These are phyloP conservation scores for Styela clava DNA, from an alignment of 23 tunicate genomes.

Conservation along the genomic window DNA sequence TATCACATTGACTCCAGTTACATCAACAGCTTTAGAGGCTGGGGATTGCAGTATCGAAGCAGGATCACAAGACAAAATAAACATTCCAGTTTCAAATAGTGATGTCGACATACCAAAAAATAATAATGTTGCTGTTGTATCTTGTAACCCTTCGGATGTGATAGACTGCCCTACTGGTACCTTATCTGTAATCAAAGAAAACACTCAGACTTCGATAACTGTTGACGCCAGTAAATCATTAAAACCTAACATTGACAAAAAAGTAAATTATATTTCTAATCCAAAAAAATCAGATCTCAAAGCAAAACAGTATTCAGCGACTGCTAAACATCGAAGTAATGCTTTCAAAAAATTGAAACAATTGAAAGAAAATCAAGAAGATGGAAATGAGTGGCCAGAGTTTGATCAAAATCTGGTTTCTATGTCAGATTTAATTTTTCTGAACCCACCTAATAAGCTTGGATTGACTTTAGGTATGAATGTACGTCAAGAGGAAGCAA, in stretches of 20 bases:
- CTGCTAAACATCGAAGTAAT: constrained; percentile 12
- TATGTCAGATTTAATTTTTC: constrained; percentile 79
- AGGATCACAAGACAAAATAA: not conserved
- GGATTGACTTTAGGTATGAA: constrained; percentile 64
- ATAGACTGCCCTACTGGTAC: not conserved
- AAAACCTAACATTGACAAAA: not conserved
- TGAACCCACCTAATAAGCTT: constrained; percentile 55
- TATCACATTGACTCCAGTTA: not conserved
- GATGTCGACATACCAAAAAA: not conserved
- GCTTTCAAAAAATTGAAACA: constrained; percentile 42
- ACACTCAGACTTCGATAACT: not conserved
- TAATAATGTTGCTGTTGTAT: not conserved
- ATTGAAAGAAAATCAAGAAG: not conserved
- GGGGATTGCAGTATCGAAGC: not conserved
- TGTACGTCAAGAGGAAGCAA: constrained; percentile 17
- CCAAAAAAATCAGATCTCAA: not conserved
- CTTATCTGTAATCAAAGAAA: not conserved
- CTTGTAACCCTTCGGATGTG: not conserved
- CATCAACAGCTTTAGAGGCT: not conserved
- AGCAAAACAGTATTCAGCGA: not conserved
- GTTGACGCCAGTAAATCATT: not conserved
- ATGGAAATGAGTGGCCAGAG: constrained; percentile 40
- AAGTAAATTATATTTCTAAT: not conserved
- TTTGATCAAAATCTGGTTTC: constrained; percentile 55
- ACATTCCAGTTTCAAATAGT: not conserved